Percentiles rank a stretch among this genome's conserved stretches.
Evolutionary conservation across 2,113 vertebrate genomes (phyloP).

Genomic region (Hassar affinis): DNA sequence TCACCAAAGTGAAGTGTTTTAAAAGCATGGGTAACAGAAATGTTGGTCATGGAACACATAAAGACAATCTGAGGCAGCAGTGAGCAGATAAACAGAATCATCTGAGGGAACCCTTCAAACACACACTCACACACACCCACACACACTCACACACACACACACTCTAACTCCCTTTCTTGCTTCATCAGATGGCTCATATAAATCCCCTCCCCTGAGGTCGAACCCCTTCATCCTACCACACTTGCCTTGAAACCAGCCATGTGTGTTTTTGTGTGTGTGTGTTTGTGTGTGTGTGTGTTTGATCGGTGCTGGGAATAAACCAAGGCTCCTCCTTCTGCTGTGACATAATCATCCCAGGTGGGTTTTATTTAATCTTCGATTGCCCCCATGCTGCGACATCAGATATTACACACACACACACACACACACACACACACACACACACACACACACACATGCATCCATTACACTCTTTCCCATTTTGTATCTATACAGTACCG

Average conservation of each 20-base stretch:
- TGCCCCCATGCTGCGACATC: slow-evolving; percentile 70
- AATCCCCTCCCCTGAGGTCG: slow-evolving; percentile 12
- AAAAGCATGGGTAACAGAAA: not conserved
- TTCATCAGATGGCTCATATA: slow-evolving; percentile 51
- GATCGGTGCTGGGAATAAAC: not conserved
- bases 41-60: not conserved
- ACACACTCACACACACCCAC: not conserved
- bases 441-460: not conserved
- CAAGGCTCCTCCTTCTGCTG: slow-evolving; percentile 16
- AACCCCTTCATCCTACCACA: slow-evolving; percentile 14
- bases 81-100: not conserved
- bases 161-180: slow-evolving; percentile 37
- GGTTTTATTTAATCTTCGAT: slow-evolving; percentile 59
- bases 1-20: not conserved
- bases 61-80: not conserved
- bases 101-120: not conserved
- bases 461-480: not conserved
- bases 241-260: slow-evolving; percentile 25
- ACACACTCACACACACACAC: not conserved
- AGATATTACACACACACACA: slow-evolving; percentile 55
- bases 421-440: not conserved
- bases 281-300: too few relatives aligned
- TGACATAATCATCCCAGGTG: slow-evolving; percentile 63
- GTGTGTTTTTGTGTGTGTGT: not conserved
- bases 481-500: not conserved